A percentile compares a stretch with the other conserved stretches of the same genome.
Conservation (phyloP, 2,113 vertebrate species). For the western clawed frog (Xenopus tropicalis) region UCB_Xtro_10.0 CM004445.2:34429501-34430000, state of each 20-base stretch:
- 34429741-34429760: conserved; percentile 5
- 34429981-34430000: too few species aligned
- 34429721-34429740: conserved; percentile 15
- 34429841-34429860: too few species aligned
- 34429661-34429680: conserved; percentile 34
- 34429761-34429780: background rate
- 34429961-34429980: too few species aligned
- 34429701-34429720: conserved; percentile 14
- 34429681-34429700: conserved; percentile 7
- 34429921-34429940: too few species aligned
- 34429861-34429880: too few species aligned
- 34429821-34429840: too few species aligned
- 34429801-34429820: too few species aligned
- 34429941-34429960: too few species aligned
- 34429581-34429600: conserved; percentile 21
- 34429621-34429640: conserved; percentile 21
- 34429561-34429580: conserved; percentile 25
- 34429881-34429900: too few species aligned
- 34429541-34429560: conserved; percentile 23
- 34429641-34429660: conserved; percentile 28
- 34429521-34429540: conserved; percentile 15
- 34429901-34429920: too few species aligned
- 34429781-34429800: background rate
- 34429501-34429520: conserved; percentile 12
- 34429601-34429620: conserved; percentile 28